Base-by-base conservation (phyloP, 2,113 vertebrate genomes). In the Gavialis gangeticus region DNA sequence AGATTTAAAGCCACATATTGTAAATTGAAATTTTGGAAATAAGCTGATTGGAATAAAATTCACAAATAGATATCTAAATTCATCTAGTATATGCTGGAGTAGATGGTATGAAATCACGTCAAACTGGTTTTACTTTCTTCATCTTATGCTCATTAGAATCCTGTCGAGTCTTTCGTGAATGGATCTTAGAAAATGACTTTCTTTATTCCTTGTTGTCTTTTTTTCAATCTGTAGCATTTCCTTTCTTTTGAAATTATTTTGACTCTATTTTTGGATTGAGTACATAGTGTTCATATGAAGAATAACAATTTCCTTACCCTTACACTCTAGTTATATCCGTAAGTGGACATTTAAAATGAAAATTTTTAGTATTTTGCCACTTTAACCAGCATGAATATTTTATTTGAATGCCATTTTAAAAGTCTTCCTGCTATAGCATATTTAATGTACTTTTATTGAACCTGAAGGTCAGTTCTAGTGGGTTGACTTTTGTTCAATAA, bases 331-430 rank as follows among this genome's bases (percentile, higher is more conserved):
- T 64, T 56, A 30, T 25, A 25, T 64, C 66, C 92, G 28, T 55
- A 58, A 64, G n/a, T 75, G 10, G 67, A 24, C 54, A 62, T 76
- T 80, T 75, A 60, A 12, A 37, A 55, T 91, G 34, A 76, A 69
- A 54, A 87, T 56, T 79, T 85, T 92, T 60, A 85, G 54, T 80
- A n/a, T 82, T 15, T 69, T 94, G 62, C 82, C 88, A 62, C 59
- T 86, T 92, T 21, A 82, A 76, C 30, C 6, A 82, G 54, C 5
- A 83, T 90, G 67, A 84, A 80, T 91, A 80, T 4, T 94, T 88
- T 54, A 60, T 92, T 81, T 84, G n/a, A 87, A 66, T 92, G 18
- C 5, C 17, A 46, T 94, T 92, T 87, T 76, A 83, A 93, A 94
- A 79, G n/a, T 90, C 28, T 90, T 69, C n/a, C 55, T 84, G 13